These are phyloP conservation scores for Catostomus latipinnis DNA, from an alignment of 2,797 vertebrate genomes.

Conservation along the genomic window DNA sequence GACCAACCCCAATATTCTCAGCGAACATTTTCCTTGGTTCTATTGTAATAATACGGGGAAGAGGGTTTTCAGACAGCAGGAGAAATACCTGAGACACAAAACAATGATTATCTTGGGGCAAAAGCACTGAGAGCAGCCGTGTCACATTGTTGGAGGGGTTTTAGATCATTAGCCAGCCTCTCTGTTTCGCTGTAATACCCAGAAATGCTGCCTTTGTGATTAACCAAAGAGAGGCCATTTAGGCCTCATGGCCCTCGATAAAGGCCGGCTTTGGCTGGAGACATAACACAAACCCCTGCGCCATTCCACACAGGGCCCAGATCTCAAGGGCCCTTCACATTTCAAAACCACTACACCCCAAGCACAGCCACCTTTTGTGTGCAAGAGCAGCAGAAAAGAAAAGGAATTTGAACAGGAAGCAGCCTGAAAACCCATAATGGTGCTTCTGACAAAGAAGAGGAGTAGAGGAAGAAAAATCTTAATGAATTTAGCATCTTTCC, in stretches of 20 bases:
- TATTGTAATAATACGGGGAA: constrained; percentile 41
- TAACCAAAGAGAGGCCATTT: constrained; percentile 83
- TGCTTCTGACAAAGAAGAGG: constrained; percentile 82
- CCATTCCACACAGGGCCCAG: constrained; percentile 75
- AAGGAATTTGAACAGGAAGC: constrained; percentile 86
- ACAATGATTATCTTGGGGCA: constrained; percentile 76
- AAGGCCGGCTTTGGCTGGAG: constrained; percentile 78
- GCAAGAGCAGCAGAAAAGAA: constrained; percentile 78
- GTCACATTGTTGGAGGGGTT: constrained; percentile 80
- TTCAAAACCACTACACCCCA: constrained; percentile 77
- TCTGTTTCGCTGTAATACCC: constrained; percentile 85
- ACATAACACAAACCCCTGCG: constrained; percentile 82
- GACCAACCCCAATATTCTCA: constrained; percentile 55
- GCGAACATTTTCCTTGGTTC: constrained; percentile 48
- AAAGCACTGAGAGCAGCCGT: constrained; percentile 76
- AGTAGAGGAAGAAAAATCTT: constrained; percentile 76
- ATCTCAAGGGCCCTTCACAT: constrained; percentile 78
- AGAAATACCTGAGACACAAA: constrained; percentile 70
- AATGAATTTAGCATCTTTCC: constrained; percentile 83
- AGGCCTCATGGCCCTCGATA: constrained; percentile 84
- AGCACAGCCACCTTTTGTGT: constrained; percentile 85
- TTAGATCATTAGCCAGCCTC: constrained; percentile 93
- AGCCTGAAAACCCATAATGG: constrained; percentile 87
- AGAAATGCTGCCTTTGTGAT: constrained; percentile 86
- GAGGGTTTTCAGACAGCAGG: constrained; percentile 49